phyloP scores from a whole-genome alignment of 2,113 vertebrate species.

The Dasyornis broadbenti region DNA sequence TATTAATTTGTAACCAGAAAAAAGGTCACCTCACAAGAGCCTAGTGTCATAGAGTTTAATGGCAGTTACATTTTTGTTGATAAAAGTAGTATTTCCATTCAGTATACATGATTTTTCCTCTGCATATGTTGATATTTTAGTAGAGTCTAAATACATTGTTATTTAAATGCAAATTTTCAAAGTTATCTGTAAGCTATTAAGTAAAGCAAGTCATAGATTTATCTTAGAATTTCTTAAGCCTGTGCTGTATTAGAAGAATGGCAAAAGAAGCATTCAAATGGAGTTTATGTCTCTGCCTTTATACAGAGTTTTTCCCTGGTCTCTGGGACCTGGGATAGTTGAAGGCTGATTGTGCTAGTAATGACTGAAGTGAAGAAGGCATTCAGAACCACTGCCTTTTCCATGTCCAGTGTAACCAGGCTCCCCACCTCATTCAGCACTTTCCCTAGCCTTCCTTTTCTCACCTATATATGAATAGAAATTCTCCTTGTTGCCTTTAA shows the following conservation, averaged over 20 bases:
- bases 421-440: not conserved
- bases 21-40: not conserved
- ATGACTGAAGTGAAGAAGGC: not conserved
- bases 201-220: not conserved
- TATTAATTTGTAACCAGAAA: not conserved
- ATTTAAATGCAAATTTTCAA: not conserved
- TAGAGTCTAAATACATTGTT: not conserved
- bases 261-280: not conserved
- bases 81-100: not conserved
- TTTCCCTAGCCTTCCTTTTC: not conserved
- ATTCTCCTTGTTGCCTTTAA: not conserved
- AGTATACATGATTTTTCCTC: not conserved
- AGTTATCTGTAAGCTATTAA: not conserved
- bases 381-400: not conserved
- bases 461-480: not conserved
- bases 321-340: not conserved
- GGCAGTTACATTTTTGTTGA: not conserved
- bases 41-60: not conserved
- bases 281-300: not conserved
- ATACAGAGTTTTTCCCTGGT: rapidly evolving
- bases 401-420: not conserved
- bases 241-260: not conserved
- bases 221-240: not conserved
- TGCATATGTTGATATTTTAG: not conserved
- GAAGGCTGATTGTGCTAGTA: not conserved